phyloP scores from a whole-genome alignment of 2,888 invertebrate genomes.

The Tridacna crocea region DNA sequence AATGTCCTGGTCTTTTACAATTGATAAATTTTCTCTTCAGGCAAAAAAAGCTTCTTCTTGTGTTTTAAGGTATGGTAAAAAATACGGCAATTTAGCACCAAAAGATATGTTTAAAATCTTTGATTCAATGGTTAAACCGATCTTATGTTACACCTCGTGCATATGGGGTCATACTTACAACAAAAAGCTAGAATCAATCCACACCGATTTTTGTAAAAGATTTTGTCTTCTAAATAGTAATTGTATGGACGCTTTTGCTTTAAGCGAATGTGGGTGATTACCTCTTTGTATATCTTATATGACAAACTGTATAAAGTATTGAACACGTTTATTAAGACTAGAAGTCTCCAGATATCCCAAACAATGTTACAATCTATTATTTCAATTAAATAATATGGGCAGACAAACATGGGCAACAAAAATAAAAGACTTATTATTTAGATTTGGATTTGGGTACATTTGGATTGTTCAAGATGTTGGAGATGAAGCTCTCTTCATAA shows the following conservation, averaged over 20 bases:
- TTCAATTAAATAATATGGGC: conserved; percentile 7
- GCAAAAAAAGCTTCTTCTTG: conserved; percentile 6
- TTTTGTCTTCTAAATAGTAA: conserved; percentile 7
- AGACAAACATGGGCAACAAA: conserved; percentile 34
- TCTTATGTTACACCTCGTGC: conserved; percentile 15
- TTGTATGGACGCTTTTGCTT: conserved; percentile 13
- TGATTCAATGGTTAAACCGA: conserved; percentile 16
- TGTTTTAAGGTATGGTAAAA: conserved; percentile 1
- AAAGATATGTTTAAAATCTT: conserved; percentile 19
- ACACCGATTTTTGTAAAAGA: conserved; percentile 8
- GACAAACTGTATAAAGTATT: conserved; percentile 29
- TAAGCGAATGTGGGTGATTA: conserved; percentile 4
- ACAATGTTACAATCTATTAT: conserved; percentile 34
- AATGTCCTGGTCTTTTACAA: conserved; percentile 4
- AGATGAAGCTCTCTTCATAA: conserved; percentile 13
- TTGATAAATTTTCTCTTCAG: conserved; percentile 17
- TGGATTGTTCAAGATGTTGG: conserved; percentile 32
- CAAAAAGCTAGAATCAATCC: conserved; percentile 1
- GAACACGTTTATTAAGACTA: conserved; percentile 25
- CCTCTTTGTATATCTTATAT: conserved; percentile 13
- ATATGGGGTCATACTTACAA: conserved; percentile 11
- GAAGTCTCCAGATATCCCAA: conserved; percentile 25
- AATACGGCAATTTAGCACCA: conserved; percentile 2
- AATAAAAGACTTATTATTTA: conserved; percentile 23
- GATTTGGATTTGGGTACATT: conserved; percentile 25